These are phyloP conservation scores for Pedetes capensis DNA, from an alignment of 2,113 vertebrate genomes.

Conservation along the genomic window DNA sequence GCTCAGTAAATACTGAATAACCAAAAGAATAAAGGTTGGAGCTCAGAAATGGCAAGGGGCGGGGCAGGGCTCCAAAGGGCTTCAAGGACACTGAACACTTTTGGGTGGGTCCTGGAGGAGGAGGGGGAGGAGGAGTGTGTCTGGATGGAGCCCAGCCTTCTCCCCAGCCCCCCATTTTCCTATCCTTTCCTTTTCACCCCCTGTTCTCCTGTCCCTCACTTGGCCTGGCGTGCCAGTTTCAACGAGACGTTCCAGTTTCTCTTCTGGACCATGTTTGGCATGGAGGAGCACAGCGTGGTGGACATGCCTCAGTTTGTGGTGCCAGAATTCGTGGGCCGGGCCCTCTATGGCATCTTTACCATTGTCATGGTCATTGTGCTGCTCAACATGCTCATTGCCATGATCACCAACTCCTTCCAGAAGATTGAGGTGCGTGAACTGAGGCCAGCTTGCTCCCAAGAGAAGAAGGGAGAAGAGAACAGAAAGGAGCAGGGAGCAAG, in stretches of 20 bases:
- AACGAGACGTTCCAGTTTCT: conserved; percentile 93
- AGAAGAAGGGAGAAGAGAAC: background rate
- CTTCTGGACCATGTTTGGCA: conserved; percentile 96
- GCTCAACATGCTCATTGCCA: conserved; percentile 94
- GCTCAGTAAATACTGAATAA: background rate
- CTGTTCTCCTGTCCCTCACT: background rate
- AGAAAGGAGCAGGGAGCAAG: background rate
- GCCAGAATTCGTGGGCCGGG: conserved; percentile 88
- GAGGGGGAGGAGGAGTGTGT: background rate
- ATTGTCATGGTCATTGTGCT: conserved; percentile 92
- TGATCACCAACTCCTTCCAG: conserved; percentile 96
- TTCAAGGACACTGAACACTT: background rate
- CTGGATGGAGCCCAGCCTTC: background rate
- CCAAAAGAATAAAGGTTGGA: background rate
- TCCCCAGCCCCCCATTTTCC: background rate
- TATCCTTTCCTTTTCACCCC: background rate
- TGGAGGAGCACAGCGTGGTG: conserved; percentile 88
- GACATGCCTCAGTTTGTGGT: conserved; percentile 89
- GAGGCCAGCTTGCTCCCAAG: background rate
- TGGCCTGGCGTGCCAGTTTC: conserved; percentile 81
- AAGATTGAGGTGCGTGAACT: conserved; percentile 88
- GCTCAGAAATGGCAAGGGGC: background rate
- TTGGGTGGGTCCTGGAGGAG: background rate
- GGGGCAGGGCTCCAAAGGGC: background rate
- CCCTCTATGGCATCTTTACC: conserved; percentile 92